phyloP scores from a whole-genome alignment of 2,888 invertebrate species.

The Camponotus fellah region DNA sequence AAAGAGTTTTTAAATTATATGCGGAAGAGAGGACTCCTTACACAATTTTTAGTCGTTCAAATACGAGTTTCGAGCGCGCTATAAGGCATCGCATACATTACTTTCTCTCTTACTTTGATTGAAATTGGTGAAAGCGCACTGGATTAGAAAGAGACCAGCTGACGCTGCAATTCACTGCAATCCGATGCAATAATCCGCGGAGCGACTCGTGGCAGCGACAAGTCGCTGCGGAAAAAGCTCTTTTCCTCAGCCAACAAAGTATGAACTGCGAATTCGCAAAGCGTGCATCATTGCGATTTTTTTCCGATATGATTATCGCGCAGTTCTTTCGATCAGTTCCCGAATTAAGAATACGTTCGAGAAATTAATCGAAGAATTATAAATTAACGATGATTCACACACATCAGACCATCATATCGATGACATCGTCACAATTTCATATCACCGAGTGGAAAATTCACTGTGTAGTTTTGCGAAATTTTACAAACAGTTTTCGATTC shows the following conservation, averaged over 20 bases:
- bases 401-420: background rate
- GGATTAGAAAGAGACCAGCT: slow-evolving; percentile 1
- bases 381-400: background rate
- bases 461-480: background rate
- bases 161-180: background rate
- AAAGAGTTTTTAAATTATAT: background rate
- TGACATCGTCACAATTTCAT: background rate
- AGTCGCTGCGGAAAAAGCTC: background rate
- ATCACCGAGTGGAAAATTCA: background rate
- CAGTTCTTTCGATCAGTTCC: background rate
- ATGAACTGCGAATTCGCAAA: background rate
- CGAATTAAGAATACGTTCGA: background rate
- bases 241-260: slow-evolving; percentile 1
- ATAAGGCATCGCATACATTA: background rate
- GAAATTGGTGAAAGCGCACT: slow-evolving; percentile 27
- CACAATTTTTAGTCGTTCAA: background rate
- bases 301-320: background rate
- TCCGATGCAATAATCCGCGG: background rate
- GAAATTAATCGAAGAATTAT: background rate
- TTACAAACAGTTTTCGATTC: background rate
- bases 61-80: background rate
- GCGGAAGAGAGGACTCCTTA: background rate
- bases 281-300: background rate
- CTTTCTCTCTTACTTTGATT: slow-evolving; percentile 49
- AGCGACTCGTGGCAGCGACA: background rate